Percentiles rank a stretch among this genome's conserved stretches.
phyloP scores from a whole-genome alignment of 2,888 invertebrate genomes.

The Aquatica leii region DNA sequence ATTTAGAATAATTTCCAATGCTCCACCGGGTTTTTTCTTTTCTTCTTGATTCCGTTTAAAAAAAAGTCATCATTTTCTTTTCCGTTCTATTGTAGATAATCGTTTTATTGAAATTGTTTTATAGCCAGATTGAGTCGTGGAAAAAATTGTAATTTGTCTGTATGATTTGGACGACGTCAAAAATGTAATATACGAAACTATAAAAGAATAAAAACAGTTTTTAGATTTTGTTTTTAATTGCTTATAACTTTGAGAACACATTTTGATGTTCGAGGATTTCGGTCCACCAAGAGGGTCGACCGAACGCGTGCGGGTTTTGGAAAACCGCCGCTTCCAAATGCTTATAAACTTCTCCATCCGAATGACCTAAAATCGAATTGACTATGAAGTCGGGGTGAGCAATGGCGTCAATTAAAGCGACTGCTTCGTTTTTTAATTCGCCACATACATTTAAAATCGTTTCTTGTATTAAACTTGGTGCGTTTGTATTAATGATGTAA shows the following conservation, averaged over 20 bases:
- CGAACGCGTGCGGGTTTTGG: conserved; percentile 70
- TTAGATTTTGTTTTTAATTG: conserved; percentile 4
- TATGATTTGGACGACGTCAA: conserved; percentile 18
- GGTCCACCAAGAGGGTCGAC: conserved; percentile 72
- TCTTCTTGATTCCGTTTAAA: neutral
- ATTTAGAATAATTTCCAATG: conserved; percentile 30
- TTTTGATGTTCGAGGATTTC: neutral
- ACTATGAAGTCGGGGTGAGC: conserved; percentile 88
- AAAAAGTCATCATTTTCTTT: conserved; percentile 6
- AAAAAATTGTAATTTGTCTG: conserved; percentile 3
- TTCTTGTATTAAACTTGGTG: conserved; percentile 70
- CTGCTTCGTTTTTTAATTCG: conserved; percentile 72
- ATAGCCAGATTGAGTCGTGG: neutral
- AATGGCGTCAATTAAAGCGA: conserved; percentile 79
- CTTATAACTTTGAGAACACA: conserved; percentile 54
- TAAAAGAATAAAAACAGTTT: conserved; percentile 24
- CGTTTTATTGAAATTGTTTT: neutral
- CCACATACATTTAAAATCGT: conserved; percentile 71
- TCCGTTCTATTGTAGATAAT: conserved; percentile 5
- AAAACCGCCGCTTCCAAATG: conserved; percentile 73
- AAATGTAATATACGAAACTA: conserved; percentile 27
- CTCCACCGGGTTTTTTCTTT: conserved; percentile 30
- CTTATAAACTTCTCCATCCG: conserved; percentile 85
- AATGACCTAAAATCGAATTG: conserved; percentile 80
- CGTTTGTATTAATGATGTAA: conserved; percentile 64